phyloP scores from a whole-genome alignment of 1,140 invertebrate genomes.

The Halesus radiatus region DNA sequence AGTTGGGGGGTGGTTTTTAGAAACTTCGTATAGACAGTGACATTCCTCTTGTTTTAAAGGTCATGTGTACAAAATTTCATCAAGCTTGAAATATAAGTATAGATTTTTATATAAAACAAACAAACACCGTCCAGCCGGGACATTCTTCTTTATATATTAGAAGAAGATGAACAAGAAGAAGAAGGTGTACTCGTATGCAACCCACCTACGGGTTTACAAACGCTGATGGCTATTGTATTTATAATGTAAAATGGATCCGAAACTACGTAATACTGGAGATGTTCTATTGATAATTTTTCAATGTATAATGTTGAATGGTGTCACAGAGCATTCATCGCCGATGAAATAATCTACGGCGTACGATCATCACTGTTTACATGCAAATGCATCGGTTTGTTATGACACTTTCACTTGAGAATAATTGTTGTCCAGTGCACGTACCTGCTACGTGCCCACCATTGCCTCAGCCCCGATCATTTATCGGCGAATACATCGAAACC shows the following conservation, averaged over 20 bases:
- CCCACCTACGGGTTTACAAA: too few relatives aligned
- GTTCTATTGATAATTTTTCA: not conserved
- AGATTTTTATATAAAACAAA: too few relatives aligned
- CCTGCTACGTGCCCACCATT: conserved; percentile 10
- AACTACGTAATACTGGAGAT: not conserved
- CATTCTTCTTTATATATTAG: too few relatives aligned
- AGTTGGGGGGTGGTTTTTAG: too few relatives aligned
- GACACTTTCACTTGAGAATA: conserved; percentile 32
- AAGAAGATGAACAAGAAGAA: too few relatives aligned
- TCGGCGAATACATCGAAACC: conserved; percentile 11
- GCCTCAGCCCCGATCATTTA: conserved; percentile 25
- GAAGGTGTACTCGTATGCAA: too few relatives aligned
- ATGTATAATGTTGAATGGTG: not conserved
- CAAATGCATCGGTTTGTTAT: conserved; percentile 33
- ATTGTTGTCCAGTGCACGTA: conserved; percentile 33
- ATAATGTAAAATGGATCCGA: not conserved
- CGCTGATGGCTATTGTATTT: not conserved
- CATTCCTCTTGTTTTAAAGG: too few relatives aligned
- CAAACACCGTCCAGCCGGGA: too few relatives aligned
- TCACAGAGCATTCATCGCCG: not conserved
- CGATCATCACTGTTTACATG: not conserved
- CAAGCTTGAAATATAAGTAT: too few relatives aligned
- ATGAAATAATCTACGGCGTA: conserved; percentile 11
- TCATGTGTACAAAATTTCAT: too few relatives aligned
- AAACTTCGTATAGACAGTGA: too few relatives aligned